Evolutionary conservation across 1,140 invertebrate species (phyloP).

Genomic region (Drosophila ambigua): DNA sequence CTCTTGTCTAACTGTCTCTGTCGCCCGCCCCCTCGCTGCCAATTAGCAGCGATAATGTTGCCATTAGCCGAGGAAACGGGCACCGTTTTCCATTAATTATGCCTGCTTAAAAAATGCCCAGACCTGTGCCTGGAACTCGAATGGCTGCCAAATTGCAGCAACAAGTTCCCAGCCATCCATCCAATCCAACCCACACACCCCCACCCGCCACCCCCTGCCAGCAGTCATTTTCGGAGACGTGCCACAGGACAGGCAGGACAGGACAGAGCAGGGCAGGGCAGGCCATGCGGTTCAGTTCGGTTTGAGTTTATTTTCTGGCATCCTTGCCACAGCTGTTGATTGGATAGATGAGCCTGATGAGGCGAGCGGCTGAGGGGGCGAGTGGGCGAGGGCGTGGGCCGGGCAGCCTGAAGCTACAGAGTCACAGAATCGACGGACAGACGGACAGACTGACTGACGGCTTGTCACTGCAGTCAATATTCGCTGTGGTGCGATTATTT

Average conservation of each 20-base stretch:
- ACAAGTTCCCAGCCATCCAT: constrained; percentile 32
- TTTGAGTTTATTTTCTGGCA: constrained; percentile 30
- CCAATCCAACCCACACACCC: neutral
- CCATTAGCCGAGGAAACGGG: constrained; percentile 30
- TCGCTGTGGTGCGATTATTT: too few species aligned
- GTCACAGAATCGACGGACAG: constrained; percentile 10
- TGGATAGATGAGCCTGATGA: neutral
- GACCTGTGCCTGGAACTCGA: neutral
- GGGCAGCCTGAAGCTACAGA: constrained; percentile 26
- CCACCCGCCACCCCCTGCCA: neutral
- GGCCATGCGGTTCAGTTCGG: neutral
- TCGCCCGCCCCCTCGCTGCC: constrained; percentile 14
- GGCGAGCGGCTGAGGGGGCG: too few species aligned
- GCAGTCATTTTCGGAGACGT: too few species aligned
- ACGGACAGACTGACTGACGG: neutral
- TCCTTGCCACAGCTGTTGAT: constrained; percentile 1
- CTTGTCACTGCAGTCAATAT: constrained; percentile 32
- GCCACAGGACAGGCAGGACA: neutral
- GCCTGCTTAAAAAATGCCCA: constrained; percentile 29
- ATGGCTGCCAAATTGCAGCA: constrained; percentile 33
- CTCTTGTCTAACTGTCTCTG: too few species aligned
- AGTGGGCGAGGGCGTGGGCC: neutral
- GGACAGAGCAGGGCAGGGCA: neutral
- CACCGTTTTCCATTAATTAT: constrained; percentile 37
- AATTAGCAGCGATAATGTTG: constrained; percentile 57